These are phyloP conservation scores for Scophthalmus maximus DNA, from an alignment of 2,113 vertebrate genomes.

Conservation along the genomic window DNA sequence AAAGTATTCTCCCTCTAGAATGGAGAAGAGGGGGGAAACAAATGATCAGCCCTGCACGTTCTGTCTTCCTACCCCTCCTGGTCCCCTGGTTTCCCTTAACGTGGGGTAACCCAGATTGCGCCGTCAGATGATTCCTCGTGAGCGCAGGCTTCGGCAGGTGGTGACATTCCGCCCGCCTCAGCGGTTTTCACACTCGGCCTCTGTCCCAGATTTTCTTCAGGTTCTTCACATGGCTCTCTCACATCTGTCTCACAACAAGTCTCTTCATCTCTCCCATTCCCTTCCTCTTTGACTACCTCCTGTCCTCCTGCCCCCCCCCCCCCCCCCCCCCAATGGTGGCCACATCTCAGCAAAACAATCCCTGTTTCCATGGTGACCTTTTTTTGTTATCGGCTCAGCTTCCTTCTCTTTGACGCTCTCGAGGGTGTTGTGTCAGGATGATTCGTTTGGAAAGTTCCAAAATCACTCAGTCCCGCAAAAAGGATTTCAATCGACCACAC, in stretches of 20 bases:
- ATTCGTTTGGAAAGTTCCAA: conserved; percentile 18
- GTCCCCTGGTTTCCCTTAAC: conserved; percentile 24
- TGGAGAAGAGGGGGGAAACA: conserved; percentile 15
- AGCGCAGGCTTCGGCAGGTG: conserved; percentile 32
- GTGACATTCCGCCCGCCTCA: conserved; percentile 52
- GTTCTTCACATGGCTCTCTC: background rate
- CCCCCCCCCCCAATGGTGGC: conserved; percentile 9
- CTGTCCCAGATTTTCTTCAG: conserved; percentile 20
- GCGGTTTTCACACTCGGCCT: conserved; percentile 40
- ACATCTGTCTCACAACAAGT: no score
- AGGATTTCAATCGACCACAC: background rate
- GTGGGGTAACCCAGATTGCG: conserved; percentile 64
- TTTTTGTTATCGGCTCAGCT: conserved; percentile 34
- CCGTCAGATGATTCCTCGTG: conserved; percentile 62
- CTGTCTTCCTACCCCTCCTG: background rate
- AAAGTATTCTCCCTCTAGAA: background rate
- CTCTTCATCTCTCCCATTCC: conserved; percentile 1
- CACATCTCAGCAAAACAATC: conserved; percentile 21
- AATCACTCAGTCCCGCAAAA: background rate
- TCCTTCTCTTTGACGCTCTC: conserved; percentile 32
- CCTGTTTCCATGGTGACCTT: conserved; percentile 63
- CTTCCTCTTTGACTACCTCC: conserved; percentile 5
- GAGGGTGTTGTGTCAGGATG: background rate
- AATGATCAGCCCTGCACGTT: conserved; percentile 31
- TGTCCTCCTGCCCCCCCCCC: no score